A percentile compares a stretch with the other conserved stretches of the same genome.
Conservation (phyloP, 2,797 vertebrate genomes). For the Huso huso region DNA sequence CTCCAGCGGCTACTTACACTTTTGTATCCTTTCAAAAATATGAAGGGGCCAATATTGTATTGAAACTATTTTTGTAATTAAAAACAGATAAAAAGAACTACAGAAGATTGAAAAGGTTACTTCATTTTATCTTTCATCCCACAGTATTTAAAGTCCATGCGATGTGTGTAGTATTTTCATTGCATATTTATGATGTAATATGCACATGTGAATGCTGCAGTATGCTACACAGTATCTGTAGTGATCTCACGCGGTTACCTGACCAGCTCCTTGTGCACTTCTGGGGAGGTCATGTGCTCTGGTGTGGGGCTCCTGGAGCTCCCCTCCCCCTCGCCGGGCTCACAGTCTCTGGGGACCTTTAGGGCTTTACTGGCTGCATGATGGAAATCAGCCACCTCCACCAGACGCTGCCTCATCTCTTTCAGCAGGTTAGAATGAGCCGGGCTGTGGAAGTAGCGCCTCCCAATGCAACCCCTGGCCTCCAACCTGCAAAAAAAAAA, state of each 20-base stretch:
- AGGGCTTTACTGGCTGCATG: slow-evolving; percentile 85
- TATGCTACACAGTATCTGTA: no score
- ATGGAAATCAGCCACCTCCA: slow-evolving; percentile 88
- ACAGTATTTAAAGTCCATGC: no score
- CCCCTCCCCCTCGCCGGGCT: slow-evolving; percentile 44
- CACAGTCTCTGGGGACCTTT: slow-evolving; percentile 53
- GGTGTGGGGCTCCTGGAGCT: slow-evolving; percentile 33
- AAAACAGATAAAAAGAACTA: no score
- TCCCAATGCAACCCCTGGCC: slow-evolving; percentile 83
- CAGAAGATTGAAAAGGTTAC: no score
- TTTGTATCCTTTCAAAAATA: no score
- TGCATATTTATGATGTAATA: no score
- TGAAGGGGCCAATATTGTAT: no score
- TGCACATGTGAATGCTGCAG: no score
- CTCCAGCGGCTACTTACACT: no score
- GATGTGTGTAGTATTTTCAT: no score
- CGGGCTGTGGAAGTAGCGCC: slow-evolving; percentile 77
- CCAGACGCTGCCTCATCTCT: slow-evolving; percentile 77
- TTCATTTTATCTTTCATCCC: no score
- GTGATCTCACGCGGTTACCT: slow-evolving; percentile 51
- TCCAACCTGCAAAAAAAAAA: slow-evolving; percentile 59
- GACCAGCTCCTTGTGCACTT: slow-evolving; percentile 85
- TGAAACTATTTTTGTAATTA: no score
- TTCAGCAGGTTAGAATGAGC: slow-evolving; percentile 65
- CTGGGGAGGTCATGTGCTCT: slow-evolving; percentile 72